phyloP scores from a whole-genome alignment of 1,140 invertebrate species.

The Trichonephila inaurata region DNA sequence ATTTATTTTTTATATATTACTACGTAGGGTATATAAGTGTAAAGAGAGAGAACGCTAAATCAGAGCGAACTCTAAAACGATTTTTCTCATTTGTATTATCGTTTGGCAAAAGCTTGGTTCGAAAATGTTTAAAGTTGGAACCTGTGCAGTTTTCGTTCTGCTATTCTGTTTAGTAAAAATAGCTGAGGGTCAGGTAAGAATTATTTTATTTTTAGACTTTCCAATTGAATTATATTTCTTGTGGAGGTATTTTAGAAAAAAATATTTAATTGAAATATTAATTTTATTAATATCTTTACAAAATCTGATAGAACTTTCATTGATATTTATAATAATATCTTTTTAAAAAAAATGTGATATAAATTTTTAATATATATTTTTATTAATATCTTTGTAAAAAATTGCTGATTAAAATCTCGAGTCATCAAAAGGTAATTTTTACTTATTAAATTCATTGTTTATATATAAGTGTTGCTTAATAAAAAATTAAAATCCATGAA shows the following conservation, averaged over 20 bases:
- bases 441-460: too few species aligned
- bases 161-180: conserved; percentile 28
- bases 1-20: neutral
- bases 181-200: conserved; percentile 12
- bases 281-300: too few species aligned
- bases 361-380: too few species aligned
- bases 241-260: neutral
- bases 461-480: too few species aligned
- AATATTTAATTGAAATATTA: neutral
- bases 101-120: neutral
- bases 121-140: conserved; percentile 38
- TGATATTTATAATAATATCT: too few species aligned
- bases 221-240: too few species aligned
- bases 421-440: too few species aligned
- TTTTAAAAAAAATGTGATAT: too few species aligned
- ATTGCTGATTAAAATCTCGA: too few species aligned
- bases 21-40: conserved; percentile 16
- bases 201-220: neutral
- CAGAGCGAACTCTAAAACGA: neutral
- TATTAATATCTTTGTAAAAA: too few species aligned
- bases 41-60: neutral
- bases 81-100: neutral
- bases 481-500: too few species aligned
- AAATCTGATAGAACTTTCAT: too few species aligned
- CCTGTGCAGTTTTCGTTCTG: conserved; percentile 28